Base-by-base conservation (phyloP, 2,888 invertebrate species). In the Apodemia duryi region DNA sequence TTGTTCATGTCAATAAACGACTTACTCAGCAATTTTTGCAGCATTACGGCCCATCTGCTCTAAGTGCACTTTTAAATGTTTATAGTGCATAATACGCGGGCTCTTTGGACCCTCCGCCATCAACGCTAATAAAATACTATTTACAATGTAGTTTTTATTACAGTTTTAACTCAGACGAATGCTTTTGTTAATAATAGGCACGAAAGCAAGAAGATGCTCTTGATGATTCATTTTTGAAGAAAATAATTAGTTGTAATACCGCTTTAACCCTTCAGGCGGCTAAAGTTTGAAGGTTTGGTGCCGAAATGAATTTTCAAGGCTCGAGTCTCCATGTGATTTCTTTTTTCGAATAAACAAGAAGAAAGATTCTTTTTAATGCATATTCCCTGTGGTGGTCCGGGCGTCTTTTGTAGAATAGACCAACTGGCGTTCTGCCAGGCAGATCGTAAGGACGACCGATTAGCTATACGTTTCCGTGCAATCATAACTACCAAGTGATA, bases 61-160 rank as follows among this genome's bases (percentile, higher is more conserved):
- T 60, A 68, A 67, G 66, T 65, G 64, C 65, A 41, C 51, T 63
- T 84, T 85, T 86, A 86, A 84, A 69, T 62, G 67, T 86, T 87
- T 85, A 87, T 78, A 79, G 79, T 75, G 70, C 73, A 74, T 85
- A 83, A 86, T 85, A 74, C 74, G 74, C 81, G 75, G 79, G 71
- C 66, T 72, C 76, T 79, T 81, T 79, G 74, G 75, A 65, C 63
- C 52, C 63, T 63, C 65, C 54, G 67, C 66, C 71, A 73, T 73
- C 72, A 71, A 66, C 67, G 62, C 62, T 67, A 69, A 73, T 75
- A 75, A 77, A 75, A 70, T 68, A 66, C 63, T 74, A 74, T 76
- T 75, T 76, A 79, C 75, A 77, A 78, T 75, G 75, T 74, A 67
- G 52, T 51, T 41, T 61, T 60, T 60, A 60, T 60, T 60, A 35